These are phyloP conservation scores for Upupa epops DNA, from an alignment of 2,113 vertebrate genomes.

Conservation along the genomic window DNA sequence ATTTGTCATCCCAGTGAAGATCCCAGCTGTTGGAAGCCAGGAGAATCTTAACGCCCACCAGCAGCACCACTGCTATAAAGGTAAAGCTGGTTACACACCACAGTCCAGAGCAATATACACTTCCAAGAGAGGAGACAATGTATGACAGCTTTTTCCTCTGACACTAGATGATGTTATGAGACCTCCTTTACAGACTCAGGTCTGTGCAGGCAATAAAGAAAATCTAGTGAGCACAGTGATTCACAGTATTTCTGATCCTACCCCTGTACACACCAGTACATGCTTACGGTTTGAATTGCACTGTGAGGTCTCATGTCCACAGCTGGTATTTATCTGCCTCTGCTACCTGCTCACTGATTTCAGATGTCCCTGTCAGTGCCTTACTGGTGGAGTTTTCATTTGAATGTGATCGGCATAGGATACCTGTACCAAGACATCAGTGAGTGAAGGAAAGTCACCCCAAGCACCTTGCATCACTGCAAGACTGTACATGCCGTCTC, in stretches of 20 bases:
- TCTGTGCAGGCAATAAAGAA: background rate
- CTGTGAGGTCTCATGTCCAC: background rate
- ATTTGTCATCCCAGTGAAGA: background rate
- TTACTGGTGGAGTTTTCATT: background rate
- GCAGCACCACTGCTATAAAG: background rate
- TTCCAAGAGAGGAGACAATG: background rate
- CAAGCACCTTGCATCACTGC: background rate
- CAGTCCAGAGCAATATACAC: background rate
- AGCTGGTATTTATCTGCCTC: background rate
- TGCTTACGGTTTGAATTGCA: background rate
- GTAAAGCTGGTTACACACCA: background rate
- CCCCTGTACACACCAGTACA: background rate
- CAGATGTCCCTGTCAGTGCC: background rate
- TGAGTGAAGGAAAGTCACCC: background rate
- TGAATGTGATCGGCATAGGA: background rate
- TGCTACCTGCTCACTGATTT: background rate
- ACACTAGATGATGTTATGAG: background rate
- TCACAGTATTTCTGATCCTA: fast-evolving
- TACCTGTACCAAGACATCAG: background rate
- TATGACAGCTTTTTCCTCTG: background rate
- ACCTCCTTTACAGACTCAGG: background rate
- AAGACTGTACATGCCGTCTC: background rate
- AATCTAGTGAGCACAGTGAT: fast-evolving
- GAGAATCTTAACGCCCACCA: background rate
- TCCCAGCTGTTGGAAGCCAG: background rate